A percentile compares a stretch with the other conserved stretches of the same genome.
These are phyloP conservation scores for Eospalax fontanierii DNA, from an alignment of 2,797 vertebrate species.

Conservation along the genomic window DNA sequence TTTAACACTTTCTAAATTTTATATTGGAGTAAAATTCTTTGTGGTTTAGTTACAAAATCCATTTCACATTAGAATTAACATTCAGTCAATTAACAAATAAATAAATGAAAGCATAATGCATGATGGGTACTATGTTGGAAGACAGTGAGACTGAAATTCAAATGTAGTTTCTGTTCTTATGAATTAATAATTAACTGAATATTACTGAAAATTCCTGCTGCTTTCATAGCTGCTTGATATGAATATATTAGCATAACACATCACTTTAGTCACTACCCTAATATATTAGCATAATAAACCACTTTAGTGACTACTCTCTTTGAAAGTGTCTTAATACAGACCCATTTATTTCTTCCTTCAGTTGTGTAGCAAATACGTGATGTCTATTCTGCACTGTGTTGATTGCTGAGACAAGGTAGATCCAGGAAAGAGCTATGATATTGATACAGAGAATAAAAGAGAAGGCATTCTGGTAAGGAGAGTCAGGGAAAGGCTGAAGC, in stretches of 20 bases:
- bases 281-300: conserved; percentile 1
- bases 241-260: neutral
- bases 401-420: neutral
- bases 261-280: neutral
- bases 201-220: neutral
- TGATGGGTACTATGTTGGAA: neutral
- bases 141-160: neutral
- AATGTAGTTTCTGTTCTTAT: neutral
- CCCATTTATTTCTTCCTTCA: neutral
- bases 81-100: conserved; percentile 14
- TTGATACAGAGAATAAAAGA: neutral
- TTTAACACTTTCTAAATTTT: conserved; percentile 15
- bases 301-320: neutral
- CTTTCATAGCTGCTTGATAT: neutral
- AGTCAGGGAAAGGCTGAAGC: neutral
- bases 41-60: neutral
- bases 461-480: neutral
- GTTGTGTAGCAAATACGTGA: neutral
- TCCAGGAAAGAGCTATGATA: neutral
- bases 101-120: neutral
- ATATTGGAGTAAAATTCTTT: neutral
- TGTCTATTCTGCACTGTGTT: neutral
- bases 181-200: neutral
- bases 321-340: neutral
- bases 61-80: conserved; percentile 43